phyloP scores from a whole-genome alignment of 2,888 invertebrate species.

The Cheilosia grossa region DNA sequence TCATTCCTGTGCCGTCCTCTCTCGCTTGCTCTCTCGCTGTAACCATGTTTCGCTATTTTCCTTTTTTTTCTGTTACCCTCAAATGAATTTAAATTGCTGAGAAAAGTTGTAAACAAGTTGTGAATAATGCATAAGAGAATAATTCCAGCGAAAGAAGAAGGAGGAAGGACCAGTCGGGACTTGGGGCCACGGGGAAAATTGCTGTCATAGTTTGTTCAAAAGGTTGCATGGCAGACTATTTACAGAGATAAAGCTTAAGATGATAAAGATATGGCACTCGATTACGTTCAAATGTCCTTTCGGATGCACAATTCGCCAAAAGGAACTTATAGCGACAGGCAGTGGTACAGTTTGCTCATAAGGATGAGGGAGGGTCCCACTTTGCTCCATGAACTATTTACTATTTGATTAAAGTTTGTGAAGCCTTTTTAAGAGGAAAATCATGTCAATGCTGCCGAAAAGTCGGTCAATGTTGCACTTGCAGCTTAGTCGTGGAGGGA shows the following conservation, averaged over 20 bases:
- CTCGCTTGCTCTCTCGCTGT: neutral
- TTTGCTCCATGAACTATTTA: neutral
- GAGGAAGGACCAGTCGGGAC: conserved; percentile 1
- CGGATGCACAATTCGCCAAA: neutral
- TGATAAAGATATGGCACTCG: conserved; percentile 1
- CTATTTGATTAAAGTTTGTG: neutral
- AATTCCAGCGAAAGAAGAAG: conserved; percentile 16
- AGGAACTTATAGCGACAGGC: neutral
- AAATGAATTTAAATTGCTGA: conserved; percentile 66
- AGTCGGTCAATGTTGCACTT: no score
- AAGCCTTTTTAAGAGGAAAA: no score
- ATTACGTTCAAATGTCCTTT: neutral
- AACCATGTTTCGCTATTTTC: neutral
- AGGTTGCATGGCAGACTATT: conserved; percentile 1
- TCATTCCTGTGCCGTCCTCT: neutral
- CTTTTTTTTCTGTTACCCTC: neutral
- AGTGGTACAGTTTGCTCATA: neutral
- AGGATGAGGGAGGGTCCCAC: neutral
- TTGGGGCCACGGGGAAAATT: neutral
- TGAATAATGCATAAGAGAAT: conserved; percentile 68
- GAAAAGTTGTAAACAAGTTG: conserved; percentile 69
- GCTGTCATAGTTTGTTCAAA: conserved; percentile 23
- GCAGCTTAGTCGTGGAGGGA: no score
- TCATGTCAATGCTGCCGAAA: no score
- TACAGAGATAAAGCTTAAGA: neutral